Conservation (phyloP, 2,113 vertebrate genomes). For the Megaleporinus macrocephalus region DNA sequence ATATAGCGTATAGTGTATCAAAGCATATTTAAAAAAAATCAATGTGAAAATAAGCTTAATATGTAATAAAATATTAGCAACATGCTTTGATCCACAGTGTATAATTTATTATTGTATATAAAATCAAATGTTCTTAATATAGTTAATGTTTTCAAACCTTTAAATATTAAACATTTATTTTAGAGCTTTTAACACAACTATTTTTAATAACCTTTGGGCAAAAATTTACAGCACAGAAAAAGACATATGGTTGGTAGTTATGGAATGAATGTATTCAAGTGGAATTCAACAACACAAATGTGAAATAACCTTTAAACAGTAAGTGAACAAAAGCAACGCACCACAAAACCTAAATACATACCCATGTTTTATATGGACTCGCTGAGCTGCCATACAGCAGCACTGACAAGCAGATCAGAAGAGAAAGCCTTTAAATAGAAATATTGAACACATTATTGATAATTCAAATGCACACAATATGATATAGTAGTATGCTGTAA, state of each 20-base stretch:
- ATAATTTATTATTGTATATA: too few relatives aligned
- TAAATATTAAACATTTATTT: too few relatives aligned
- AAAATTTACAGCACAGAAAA: too few relatives aligned
- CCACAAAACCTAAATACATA: constrained; percentile 57
- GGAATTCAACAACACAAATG: background rate
- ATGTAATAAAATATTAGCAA: too few relatives aligned
- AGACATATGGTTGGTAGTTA: too few relatives aligned
- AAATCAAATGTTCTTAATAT: too few relatives aligned
- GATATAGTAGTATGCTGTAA: background rate
- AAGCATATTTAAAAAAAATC: too few relatives aligned
- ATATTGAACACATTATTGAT: background rate
- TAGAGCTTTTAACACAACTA: too few relatives aligned
- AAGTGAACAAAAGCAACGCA: background rate
- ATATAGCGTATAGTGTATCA: too few relatives aligned
- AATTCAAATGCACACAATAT: background rate
- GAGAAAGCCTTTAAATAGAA: constrained; percentile 62
- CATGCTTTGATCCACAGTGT: too few relatives aligned
- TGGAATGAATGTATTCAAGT: background rate
- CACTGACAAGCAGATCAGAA: constrained; percentile 60
- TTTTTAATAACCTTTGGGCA: background rate
- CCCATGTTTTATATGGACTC: constrained; percentile 68
- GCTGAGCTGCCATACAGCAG: constrained; percentile 64
- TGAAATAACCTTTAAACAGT: background rate
- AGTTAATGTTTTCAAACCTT: too few relatives aligned
- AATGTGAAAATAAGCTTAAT: too few relatives aligned